Conservation (phyloP, 2,113 vertebrate genomes). For the Lycaon pictus region DNA sequence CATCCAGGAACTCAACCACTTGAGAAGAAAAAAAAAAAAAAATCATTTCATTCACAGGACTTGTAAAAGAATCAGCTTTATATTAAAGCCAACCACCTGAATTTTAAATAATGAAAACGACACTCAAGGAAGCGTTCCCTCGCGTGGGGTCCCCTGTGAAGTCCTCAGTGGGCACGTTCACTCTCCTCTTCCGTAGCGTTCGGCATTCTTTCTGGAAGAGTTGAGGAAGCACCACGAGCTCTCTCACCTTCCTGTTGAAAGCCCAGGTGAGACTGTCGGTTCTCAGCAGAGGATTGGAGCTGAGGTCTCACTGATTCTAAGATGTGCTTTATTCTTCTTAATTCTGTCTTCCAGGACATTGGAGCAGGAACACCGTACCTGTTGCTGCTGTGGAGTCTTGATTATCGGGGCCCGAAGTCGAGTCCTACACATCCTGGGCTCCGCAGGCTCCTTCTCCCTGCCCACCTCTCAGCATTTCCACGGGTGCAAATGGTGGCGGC, state of each 20-base stretch:
- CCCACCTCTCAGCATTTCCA: not conserved
- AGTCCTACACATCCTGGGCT: not conserved
- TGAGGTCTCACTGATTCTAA: not conserved
- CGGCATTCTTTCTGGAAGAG: not conserved
- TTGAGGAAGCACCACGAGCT: not conserved
- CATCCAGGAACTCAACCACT: not conserved
- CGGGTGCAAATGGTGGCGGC: not conserved
- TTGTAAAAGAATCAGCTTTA: not conserved
- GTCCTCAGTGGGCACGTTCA: fast-evolving
- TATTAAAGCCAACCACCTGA: not conserved
- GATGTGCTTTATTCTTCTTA: not conserved
- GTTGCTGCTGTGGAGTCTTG: not conserved
- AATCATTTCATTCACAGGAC: not conserved
- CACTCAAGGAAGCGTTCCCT: not conserved
- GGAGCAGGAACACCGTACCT: not conserved
- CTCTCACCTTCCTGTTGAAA: not conserved
- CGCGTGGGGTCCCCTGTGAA: not conserved
- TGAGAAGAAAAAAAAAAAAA: not conserved
- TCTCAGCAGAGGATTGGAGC: not conserved
- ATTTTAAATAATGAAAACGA: slow-evolving; percentile 35
- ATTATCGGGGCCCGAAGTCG: not conserved
- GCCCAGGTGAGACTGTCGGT: not conserved
- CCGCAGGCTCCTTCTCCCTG: not conserved
- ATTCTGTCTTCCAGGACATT: not conserved
- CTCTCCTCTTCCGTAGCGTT: not conserved